Evolutionary conservation across 2,888 invertebrate genomes (phyloP).

Genomic region (Caradrina kadenii): DNA sequence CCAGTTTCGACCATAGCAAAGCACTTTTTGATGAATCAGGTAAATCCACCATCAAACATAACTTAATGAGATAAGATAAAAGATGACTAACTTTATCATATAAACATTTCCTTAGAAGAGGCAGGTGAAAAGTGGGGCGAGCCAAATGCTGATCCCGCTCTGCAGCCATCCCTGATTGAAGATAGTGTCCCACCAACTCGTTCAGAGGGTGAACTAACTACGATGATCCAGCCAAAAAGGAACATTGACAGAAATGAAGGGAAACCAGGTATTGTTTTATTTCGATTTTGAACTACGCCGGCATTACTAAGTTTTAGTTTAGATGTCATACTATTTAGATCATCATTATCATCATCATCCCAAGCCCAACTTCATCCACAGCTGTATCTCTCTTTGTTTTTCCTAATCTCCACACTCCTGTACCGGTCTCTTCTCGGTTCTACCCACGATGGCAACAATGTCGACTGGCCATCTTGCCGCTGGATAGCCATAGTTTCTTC

Average conservation of each 20-base stretch:
- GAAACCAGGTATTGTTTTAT: slow-evolving; percentile 29
- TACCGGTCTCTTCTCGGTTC: no score
- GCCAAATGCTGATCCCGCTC: slow-evolving; percentile 74
- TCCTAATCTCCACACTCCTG: no score
- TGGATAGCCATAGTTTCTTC: no score
- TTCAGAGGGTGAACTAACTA: slow-evolving; percentile 49
- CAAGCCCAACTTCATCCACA: background rate
- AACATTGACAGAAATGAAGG: slow-evolving; percentile 43
- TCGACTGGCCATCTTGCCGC: no score
- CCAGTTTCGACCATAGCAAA: slow-evolving; percentile 58
- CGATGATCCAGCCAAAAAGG: slow-evolving; percentile 28
- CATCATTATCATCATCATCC: background rate
- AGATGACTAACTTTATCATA: background rate
- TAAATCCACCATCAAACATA: slow-evolving; percentile 44
- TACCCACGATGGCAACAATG: no score
- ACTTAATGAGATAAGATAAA: background rate
- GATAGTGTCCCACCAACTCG: slow-evolving; percentile 28
- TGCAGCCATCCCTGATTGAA: slow-evolving; percentile 65
- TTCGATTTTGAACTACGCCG: background rate
- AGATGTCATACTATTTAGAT: background rate
- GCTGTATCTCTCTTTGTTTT: background rate
- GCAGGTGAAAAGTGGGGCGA: slow-evolving; percentile 78
- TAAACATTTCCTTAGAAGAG: slow-evolving; percentile 63
- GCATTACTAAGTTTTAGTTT: background rate
- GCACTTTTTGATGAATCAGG: slow-evolving; percentile 80